Evolutionary conservation across 64 coral and sea anemone species (phyloP).

Genomic region (Actinia equina): DNA sequence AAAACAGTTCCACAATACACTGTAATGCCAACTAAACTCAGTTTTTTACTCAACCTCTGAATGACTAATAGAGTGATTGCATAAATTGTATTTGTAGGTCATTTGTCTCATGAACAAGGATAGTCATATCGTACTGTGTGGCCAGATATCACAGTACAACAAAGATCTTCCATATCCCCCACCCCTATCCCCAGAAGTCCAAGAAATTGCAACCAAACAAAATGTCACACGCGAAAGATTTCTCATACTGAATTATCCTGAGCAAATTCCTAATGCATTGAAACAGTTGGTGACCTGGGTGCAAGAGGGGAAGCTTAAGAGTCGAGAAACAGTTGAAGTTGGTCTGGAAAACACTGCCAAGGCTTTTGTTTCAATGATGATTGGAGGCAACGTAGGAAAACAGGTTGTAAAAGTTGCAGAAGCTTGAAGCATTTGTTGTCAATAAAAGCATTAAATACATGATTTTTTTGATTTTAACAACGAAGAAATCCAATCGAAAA

Average conservation of each 20-base stretch:
- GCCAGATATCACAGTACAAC: constrained; percentile 85
- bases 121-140: constrained; percentile 77
- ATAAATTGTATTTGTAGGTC: constrained; percentile 35
- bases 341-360: constrained; percentile 69
- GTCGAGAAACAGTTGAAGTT: constrained; percentile 61
- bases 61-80: too few species aligned
- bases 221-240: constrained; percentile 78
- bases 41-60: too few species aligned
- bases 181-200: constrained; percentile 51
- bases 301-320: constrained; percentile 67
- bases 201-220: constrained; percentile 34
- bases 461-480: neutral
- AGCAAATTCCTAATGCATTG: constrained; percentile 38
- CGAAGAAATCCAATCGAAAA: neutral
- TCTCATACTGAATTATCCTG: constrained; percentile 38
- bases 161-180: constrained; percentile 65
- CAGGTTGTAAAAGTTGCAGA: constrained; percentile 70
- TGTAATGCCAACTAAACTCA: too few species aligned
- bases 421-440: neutral
- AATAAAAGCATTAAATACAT: neutral
- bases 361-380: constrained; percentile 86
- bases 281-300: constrained; percentile 69
- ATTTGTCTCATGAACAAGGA: constrained; percentile 79
- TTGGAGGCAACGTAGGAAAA: constrained; percentile 80
- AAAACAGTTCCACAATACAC: too few species aligned